Evolutionary conservation across 2,888 invertebrate genomes (phyloP).

Genomic region (Hyalella azteca): DNA sequence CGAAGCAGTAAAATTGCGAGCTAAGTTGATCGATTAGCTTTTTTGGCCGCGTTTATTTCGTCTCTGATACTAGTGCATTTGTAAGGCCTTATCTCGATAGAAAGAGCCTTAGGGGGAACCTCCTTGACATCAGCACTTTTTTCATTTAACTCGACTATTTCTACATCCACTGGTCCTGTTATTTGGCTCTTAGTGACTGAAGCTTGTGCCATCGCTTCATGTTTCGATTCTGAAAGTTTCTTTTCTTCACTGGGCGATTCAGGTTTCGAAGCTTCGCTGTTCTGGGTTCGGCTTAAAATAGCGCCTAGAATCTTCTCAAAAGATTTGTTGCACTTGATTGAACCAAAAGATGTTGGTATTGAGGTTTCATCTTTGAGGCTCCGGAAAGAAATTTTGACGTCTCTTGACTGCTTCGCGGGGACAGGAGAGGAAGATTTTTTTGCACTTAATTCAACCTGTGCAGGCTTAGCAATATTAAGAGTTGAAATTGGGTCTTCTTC

Average conservation of each 20-base stretch:
- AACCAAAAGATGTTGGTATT: not conserved
- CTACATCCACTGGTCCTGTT: too few relatives aligned
- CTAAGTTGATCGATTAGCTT: not conserved
- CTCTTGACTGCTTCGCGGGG: not conserved
- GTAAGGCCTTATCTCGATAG: slow-evolving; percentile 7
- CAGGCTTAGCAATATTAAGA: too few relatives aligned
- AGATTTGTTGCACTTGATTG: slow-evolving; percentile 1
- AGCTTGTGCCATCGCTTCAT: too few relatives aligned
- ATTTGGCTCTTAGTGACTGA: too few relatives aligned
- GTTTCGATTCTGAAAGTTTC: too few relatives aligned
- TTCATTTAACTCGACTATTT: not conserved
- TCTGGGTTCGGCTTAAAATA: not conserved
- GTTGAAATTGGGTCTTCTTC: too few relatives aligned
- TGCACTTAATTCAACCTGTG: too few relatives aligned
- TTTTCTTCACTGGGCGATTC: too few relatives aligned
- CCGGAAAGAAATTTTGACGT: slow-evolving; percentile 25
- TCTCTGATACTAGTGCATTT: not conserved
- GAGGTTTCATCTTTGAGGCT: slow-evolving; percentile 10
- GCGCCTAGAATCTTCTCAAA: not conserved
- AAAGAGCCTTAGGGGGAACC: not conserved
- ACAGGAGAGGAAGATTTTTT: slow-evolving; percentile 2
- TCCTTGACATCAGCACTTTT: not conserved
- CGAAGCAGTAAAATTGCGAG: not conserved
- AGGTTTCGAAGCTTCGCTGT: not conserved
- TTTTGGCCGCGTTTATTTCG: not conserved